Conservation (phyloP, 2,888 invertebrate genomes). For the Drosophila helvetica region DNA sequence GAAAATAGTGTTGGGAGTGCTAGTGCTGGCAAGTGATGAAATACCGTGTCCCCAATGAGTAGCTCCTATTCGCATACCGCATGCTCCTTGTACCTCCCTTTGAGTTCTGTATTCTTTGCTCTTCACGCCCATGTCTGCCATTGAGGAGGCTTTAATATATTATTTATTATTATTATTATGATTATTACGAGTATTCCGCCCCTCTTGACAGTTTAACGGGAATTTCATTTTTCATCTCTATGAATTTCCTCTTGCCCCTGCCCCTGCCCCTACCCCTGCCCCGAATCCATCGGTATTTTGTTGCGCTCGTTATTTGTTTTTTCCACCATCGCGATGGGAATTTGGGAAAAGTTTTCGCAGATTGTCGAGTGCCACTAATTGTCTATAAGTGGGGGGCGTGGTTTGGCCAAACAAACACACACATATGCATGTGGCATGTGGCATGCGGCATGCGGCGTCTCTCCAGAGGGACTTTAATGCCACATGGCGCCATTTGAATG, state of each 20-base stretch:
- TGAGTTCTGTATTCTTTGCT: not conserved
- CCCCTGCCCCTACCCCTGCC: no score
- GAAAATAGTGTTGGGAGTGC: no score
- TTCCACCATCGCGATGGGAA: constrained; percentile 11
- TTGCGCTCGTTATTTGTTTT: not conserved
- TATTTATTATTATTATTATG: constrained; percentile 53
- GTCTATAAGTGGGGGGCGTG: constrained; percentile 24
- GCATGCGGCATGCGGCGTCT: not conserved
- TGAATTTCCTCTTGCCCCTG: constrained; percentile 1
- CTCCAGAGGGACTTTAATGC: constrained; percentile 43
- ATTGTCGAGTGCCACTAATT: constrained; percentile 48
- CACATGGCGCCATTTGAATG: constrained; percentile 48
- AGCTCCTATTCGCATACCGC: no score
- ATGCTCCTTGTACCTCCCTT: not conserved
- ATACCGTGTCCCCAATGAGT: no score
- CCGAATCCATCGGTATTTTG: not conserved
- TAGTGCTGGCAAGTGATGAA: no score
- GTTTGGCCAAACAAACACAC: constrained; percentile 5
- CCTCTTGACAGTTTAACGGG: constrained; percentile 23
- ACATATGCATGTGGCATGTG: constrained; percentile 12
- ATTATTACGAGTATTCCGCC: constrained; percentile 38
- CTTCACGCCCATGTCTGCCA: constrained; percentile 7
- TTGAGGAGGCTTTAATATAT: constrained; percentile 41
- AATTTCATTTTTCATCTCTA: constrained; percentile 43
- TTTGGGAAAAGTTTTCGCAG: constrained; percentile 34